phyloP scores from a whole-genome alignment of 2,113 vertebrate genomes.

The Sceloporus undulatus region DNA sequence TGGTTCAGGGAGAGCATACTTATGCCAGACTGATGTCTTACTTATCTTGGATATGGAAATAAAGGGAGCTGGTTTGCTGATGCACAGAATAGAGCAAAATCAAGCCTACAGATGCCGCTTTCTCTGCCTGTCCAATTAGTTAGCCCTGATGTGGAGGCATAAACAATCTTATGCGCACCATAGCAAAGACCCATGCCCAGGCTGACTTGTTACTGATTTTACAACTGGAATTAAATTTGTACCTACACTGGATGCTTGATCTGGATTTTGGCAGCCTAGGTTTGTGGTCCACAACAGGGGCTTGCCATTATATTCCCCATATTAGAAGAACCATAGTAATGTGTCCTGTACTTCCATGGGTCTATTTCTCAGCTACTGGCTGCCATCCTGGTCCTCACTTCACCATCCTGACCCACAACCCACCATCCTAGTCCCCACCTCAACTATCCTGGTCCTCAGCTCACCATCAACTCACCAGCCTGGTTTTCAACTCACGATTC shows the following conservation, averaged over 20 bases:
- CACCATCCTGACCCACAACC: too few species aligned
- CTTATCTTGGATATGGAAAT: accelerated
- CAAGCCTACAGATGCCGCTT: background rate
- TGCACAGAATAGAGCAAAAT: background rate
- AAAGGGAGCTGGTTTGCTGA: background rate
- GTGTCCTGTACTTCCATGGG: background rate
- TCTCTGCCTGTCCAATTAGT: background rate
- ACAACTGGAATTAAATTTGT: background rate
- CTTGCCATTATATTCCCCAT: background rate
- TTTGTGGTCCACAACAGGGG: background rate
- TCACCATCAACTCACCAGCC: background rate
- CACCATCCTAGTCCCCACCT: too few species aligned
- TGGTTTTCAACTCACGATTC: too few species aligned
- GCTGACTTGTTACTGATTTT: background rate
- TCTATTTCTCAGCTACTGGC: background rate
- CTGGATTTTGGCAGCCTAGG: background rate
- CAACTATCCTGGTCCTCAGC: too few species aligned
- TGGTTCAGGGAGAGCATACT: background rate
- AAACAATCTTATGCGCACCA: too few species aligned
- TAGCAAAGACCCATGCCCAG: background rate
- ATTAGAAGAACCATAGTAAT: background rate
- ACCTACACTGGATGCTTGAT: background rate
- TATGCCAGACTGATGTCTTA: constrained; percentile 7
- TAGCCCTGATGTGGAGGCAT: background rate
- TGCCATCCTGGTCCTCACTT: too few species aligned